Conservation (phyloP, 2,888 invertebrate genomes). For the Epinotia bilunana region DNA sequence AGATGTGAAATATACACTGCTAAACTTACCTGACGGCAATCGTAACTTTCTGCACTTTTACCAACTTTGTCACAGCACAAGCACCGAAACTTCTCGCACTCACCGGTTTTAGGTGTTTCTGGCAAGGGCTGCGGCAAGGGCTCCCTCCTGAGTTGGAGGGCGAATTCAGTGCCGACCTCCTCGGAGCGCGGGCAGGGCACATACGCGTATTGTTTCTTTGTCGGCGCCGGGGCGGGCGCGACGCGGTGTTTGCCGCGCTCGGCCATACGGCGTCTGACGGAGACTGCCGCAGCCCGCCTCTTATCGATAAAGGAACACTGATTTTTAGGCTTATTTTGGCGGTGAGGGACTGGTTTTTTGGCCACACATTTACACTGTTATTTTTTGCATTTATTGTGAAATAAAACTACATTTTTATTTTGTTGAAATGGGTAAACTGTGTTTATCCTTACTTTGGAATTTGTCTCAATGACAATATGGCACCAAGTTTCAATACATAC, state of each 20-base stretch:
- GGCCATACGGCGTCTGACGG: conserved; percentile 82
- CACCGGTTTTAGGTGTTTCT: conserved; percentile 71
- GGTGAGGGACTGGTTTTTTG: not conserved
- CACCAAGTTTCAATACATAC: too few relatives aligned
- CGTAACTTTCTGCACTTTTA: conserved; percentile 5
- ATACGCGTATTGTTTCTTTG: conserved; percentile 81
- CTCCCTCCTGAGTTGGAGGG: conserved; percentile 67
- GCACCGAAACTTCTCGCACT: conserved; percentile 52
- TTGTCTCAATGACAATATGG: too few relatives aligned
- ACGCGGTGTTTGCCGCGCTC: conserved; percentile 80
- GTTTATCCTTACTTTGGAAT: too few relatives aligned
- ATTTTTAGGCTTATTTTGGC: conserved; percentile 24
- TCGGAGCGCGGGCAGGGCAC: conserved; percentile 81
- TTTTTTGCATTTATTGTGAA: too few relatives aligned
- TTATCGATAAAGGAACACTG: conserved; percentile 33
- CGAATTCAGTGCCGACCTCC: conserved; percentile 80
- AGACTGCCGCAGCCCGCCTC: conserved; percentile 56
- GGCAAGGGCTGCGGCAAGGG: conserved; percentile 58
- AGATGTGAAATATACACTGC: not conserved
- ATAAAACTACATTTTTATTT: too few relatives aligned
- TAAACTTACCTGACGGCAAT: conserved; percentile 10
- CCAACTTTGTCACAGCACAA: conserved; percentile 25
- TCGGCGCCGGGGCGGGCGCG: conserved; percentile 79
- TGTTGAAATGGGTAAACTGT: too few relatives aligned
- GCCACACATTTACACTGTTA: not conserved